Evolutionary conservation across 2,888 invertebrate species (phyloP).

Genomic region (Argyra leucocephala): DNA sequence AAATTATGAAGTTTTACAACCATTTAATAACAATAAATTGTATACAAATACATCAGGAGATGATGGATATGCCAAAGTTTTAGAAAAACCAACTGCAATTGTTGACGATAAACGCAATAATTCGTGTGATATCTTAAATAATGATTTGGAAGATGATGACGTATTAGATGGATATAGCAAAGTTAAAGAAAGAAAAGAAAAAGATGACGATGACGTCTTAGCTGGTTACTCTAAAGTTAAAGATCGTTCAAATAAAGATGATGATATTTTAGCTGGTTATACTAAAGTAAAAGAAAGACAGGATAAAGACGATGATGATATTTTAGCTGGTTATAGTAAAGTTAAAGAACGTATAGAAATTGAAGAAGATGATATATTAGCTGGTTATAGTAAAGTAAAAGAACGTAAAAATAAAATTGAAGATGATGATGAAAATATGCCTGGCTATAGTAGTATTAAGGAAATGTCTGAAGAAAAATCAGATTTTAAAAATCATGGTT

Average conservation of each 20-base stretch:
- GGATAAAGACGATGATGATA: conserved; percentile 27
- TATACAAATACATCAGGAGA: conserved; percentile 27
- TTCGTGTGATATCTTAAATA: conserved; percentile 17
- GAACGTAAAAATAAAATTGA: conserved; percentile 5
- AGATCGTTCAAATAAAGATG: conserved; percentile 23
- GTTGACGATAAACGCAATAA: not conserved
- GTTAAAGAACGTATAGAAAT: conserved; percentile 30
- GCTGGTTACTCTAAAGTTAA: conserved; percentile 39
- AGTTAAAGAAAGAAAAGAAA: conserved; percentile 30
- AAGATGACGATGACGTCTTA: conserved; percentile 26
- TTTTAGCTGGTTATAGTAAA: conserved; percentile 35
- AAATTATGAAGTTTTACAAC: conserved; percentile 67
- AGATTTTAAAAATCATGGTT: conserved; percentile 32
- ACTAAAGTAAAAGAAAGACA: conserved; percentile 33
- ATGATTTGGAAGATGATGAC: conserved; percentile 27
- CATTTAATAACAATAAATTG: conserved; percentile 21
- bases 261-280: conserved; percentile 31
- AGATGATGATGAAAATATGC: conserved; percentile 22
- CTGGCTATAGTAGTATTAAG: conserved; percentile 23
- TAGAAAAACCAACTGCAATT: conserved; percentile 34
- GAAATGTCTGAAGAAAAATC: conserved; percentile 24
- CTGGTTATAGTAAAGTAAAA: conserved; percentile 13
- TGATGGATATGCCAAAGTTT: conserved; percentile 43
- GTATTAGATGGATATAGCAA: conserved; percentile 35
- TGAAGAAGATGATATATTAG: conserved; percentile 23